Evolutionary conservation across 1,140 invertebrate species (phyloP).

Genomic region (Eupristina koningsbergeri): DNA sequence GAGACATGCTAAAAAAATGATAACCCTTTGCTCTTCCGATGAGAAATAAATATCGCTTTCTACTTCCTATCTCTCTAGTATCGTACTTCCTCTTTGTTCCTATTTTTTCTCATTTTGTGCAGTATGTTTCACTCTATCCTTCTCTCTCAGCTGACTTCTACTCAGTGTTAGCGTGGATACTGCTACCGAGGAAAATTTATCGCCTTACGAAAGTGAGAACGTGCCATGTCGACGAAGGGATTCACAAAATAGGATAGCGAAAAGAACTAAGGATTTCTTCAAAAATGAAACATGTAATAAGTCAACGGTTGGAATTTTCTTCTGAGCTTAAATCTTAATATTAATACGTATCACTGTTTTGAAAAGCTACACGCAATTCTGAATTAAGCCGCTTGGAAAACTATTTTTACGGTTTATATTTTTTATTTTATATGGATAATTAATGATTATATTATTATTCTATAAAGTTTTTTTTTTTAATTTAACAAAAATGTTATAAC

Average conservation of each 20-base stretch:
- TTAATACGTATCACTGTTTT: not conserved
- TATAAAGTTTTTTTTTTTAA: too few relatives aligned
- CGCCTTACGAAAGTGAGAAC: conserved; percentile 27
- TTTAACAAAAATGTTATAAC: too few relatives aligned
- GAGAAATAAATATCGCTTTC: conserved; percentile 26
- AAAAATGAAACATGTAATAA: conserved; percentile 40
- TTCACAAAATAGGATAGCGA: conserved; percentile 22
- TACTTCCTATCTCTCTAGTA: not conserved
- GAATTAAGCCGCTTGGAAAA: not conserved
- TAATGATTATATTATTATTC: too few relatives aligned
- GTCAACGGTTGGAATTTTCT: conserved; percentile 26
- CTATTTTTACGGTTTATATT: not conserved
- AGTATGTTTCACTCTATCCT: not conserved
- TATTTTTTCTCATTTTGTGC: not conserved
- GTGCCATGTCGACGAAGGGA: conserved; percentile 18
- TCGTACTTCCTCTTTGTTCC: not conserved
- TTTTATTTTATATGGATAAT: not conserved
- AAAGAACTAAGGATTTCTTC: conserved; percentile 17
- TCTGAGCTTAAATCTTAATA: not conserved
- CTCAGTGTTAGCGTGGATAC: not conserved
- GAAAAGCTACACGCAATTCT: not conserved
- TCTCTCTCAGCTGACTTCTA: not conserved
- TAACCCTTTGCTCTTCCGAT: conserved; percentile 4
- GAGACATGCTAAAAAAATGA: conserved; percentile 30
- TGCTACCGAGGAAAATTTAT: conserved; percentile 38